A percentile compares a stretch with the other conserved stretches of the same genome.
These are phyloP conservation scores for Rutpela maculata DNA, from an alignment of 2,888 invertebrate species.

Conservation along the genomic window DNA sequence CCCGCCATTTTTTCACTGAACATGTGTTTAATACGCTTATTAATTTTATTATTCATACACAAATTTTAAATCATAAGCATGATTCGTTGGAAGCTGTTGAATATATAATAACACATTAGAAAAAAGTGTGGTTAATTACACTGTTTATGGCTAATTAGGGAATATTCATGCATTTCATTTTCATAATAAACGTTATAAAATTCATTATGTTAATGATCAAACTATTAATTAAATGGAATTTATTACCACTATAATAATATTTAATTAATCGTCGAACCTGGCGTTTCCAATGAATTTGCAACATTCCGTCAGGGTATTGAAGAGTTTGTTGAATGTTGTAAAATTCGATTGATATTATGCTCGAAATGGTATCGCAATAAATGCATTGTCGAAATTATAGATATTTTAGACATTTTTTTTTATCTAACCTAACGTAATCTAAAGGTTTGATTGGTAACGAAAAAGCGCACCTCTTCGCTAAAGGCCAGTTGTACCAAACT, in stretches of 20 bases:
- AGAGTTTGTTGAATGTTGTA: no score
- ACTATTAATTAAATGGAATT: slow-evolving; percentile 20
- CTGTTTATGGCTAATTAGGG: slow-evolving; percentile 19
- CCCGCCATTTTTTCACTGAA: no score
- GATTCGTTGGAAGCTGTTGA: slow-evolving; percentile 2
- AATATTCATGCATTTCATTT: slow-evolving; percentile 6
- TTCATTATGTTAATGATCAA: slow-evolving; percentile 4
- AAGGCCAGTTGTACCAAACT: no score
- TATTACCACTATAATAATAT: slow-evolving; percentile 16
- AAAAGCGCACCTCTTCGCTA: no score
- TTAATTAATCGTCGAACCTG: slow-evolving; percentile 8
- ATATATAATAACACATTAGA: not conserved
- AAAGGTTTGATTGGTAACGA: no score
- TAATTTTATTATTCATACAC: not conserved
- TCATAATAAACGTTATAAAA: not conserved
- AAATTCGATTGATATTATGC: no score
- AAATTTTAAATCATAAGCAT: not conserved
- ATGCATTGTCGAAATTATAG: no score
- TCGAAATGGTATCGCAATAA: no score
- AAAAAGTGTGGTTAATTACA: not conserved
- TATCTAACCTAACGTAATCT: no score
- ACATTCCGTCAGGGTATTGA: not conserved
- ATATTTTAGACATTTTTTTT: no score
- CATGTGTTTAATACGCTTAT: no score
- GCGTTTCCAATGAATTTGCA: not conserved